Base-by-base conservation (phyloP, 2,888 invertebrate species). In the Euplagia quadripunctaria region DNA sequence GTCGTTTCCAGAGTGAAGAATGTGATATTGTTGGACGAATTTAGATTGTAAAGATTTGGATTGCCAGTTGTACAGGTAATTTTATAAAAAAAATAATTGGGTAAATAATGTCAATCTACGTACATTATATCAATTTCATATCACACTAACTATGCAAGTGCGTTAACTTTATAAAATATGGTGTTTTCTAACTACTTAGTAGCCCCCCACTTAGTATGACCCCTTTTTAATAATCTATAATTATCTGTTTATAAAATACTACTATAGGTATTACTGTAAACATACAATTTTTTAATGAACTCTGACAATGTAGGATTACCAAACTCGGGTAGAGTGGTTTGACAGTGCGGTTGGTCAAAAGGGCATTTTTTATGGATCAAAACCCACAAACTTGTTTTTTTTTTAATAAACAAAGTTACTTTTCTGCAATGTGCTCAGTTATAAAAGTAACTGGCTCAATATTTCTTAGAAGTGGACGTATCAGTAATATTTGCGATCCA, bases 81-180 rank as follows among this genome's bases (percentile, higher is more conserved):
- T 82, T 77, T 81, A 84, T 81, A 79, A 82, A 64, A 79, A 85
- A 89, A 31, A 31, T 31, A 31, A 61, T 14, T 92, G 91, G 91
- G 91, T 93, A 93, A 93, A 91, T 91, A 90, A 94, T 91, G 94
- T 95, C 94, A 94, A 94, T 95, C 92, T 88, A 87, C 86, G 82
- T 90, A 90, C 87, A 88, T 91, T 87, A 94, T 94, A 95, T 94
- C 94, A 93, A 94, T 94, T 94, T 94, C 95, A 95, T 95, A 95
- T 95, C 95, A 94, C 85, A 87, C 88, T 90, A 85, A 88, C 87
- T 84, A 87, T 88, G 86, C 88, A 88, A 86, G 87, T 88, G 87
- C 86, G 86, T 87, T 88, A 69, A 68, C 41, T 88, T 90, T 90
- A 82, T 77, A 74, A 80, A 74, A 81, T 84, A 84, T 71, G 58